Conservation (phyloP, 2,888 invertebrate genomes). For the Tipula lateralis region DNA sequence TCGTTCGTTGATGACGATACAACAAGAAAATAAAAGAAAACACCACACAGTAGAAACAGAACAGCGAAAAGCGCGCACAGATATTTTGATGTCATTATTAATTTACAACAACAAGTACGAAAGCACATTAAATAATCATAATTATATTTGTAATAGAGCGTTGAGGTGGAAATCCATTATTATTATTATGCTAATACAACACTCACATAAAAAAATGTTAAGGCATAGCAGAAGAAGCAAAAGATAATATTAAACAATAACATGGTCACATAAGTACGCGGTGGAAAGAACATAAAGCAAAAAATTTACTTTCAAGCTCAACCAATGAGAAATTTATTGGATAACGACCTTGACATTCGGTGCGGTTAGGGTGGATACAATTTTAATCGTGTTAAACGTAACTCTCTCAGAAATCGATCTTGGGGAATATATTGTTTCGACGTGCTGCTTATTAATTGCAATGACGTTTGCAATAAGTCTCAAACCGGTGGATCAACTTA, state of each 20-base stretch:
- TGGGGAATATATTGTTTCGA: too few relatives aligned
- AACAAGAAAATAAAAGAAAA: background rate
- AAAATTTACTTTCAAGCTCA: constrained; percentile 8
- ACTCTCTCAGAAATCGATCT: too few relatives aligned
- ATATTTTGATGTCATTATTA: background rate
- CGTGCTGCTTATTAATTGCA: too few relatives aligned
- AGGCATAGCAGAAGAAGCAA: background rate
- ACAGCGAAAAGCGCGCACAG: background rate
- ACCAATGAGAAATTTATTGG: background rate
- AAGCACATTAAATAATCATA: background rate
- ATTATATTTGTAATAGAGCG: constrained; percentile 19
- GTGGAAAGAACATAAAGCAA: background rate
- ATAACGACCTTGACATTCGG: background rate
- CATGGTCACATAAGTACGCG: background rate
- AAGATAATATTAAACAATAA: background rate
- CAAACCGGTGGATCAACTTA: too few relatives aligned
- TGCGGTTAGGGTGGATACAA: background rate
- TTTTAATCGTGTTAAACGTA: too few relatives aligned
- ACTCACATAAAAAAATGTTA: background rate
- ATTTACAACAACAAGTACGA: background rate
- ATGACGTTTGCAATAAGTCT: too few relatives aligned
- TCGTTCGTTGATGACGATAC: background rate
- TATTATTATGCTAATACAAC: constrained; percentile 5
- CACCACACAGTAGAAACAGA: background rate
- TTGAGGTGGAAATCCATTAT: constrained; percentile 24